Evolutionary conservation across 2,888 invertebrate species (phyloP).

Genomic region (Tachina grossa): DNA sequence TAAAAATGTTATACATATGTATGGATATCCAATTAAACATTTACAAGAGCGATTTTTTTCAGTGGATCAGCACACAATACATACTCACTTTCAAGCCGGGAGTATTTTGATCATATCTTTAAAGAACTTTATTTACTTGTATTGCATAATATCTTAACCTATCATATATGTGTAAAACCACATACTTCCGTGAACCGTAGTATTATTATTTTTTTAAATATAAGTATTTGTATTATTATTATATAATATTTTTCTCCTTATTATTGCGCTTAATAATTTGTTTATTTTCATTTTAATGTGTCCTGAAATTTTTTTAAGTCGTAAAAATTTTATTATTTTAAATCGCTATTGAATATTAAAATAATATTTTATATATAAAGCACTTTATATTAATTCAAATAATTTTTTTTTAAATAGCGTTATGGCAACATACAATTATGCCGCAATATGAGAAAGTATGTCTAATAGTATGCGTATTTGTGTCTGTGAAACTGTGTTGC

Average conservation of each 20-base stretch:
- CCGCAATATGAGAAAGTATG: slow-evolving; percentile 5
- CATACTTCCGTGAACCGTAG: too few species aligned
- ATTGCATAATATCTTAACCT: too few species aligned
- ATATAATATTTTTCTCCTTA: neutral
- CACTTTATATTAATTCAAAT: slow-evolving; percentile 40
- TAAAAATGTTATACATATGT: too few species aligned
- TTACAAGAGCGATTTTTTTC: too few species aligned
- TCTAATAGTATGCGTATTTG: neutral
- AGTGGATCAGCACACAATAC: too few species aligned
- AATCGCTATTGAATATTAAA: slow-evolving; percentile 18
- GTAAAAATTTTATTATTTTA: slow-evolving; percentile 13
- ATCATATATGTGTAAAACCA: too few species aligned
- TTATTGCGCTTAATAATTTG: neutral
- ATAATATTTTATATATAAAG: slow-evolving; percentile 2
- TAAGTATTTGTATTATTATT: neutral
- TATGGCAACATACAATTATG: slow-evolving; percentile 46
- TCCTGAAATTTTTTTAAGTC: neutral
- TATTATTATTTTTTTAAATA: too few species aligned
- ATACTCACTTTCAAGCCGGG: too few species aligned
- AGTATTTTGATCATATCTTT: too few species aligned
- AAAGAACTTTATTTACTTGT: too few species aligned
- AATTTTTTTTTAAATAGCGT: slow-evolving; percentile 16
- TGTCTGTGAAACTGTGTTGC: neutral
- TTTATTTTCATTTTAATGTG: neutral
- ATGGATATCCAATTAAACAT: too few species aligned